Percentiles rank a stretch among this genome's conserved stretches.
Evolutionary conservation across 2,888 invertebrate genomes (phyloP).

Genomic region (Oscheius sp.): DNA sequence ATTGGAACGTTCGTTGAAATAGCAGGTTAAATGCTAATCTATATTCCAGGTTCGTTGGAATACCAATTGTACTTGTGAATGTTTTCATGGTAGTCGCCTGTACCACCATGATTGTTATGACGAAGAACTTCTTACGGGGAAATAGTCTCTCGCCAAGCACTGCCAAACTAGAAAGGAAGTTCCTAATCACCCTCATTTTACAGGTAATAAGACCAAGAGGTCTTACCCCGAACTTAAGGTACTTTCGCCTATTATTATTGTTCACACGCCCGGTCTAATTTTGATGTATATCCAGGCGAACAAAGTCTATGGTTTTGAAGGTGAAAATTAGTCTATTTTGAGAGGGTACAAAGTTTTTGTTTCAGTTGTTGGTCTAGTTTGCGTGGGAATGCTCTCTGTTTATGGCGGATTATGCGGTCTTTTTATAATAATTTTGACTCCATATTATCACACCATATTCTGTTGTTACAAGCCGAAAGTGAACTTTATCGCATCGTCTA

Average conservation of each 20-base stretch:
- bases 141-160: neutral
- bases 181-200: constrained; percentile 1
- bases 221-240: neutral
- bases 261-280: neutral
- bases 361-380: constrained; percentile 2
- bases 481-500: neutral
- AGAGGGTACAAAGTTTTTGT: no score
- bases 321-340: neutral
- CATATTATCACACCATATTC: neutral
- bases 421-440: neutral
- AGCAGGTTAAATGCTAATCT: no score
- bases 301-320: neutral
- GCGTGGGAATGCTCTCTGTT: neutral
- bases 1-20: constrained; percentile 7
- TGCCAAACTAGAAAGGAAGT: neutral
- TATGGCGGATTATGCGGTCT: neutral
- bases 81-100: neutral
- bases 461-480: neutral
- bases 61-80: neutral
- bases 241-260: neutral
- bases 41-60: no score
- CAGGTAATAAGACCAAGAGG: neutral
- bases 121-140: neutral
- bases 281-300: constrained; percentile 3
- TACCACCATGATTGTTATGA: neutral